Evolutionary conservation across 2,888 invertebrate genomes (phyloP).

Genomic region (Atethmia centrago): DNA sequence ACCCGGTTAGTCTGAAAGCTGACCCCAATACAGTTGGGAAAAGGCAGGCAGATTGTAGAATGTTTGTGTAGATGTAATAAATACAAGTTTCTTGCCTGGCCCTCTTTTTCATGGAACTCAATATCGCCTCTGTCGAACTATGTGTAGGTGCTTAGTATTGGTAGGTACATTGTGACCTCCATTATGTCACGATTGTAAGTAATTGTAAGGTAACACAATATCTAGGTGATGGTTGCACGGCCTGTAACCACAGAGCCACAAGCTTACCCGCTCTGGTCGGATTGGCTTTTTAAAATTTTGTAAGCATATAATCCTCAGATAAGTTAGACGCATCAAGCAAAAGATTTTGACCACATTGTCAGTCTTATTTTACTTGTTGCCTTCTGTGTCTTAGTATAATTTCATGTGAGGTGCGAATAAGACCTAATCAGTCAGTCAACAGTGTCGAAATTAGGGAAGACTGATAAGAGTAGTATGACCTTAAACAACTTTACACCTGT

Average conservation of each 20-base stretch:
- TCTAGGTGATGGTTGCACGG: conserved; percentile 43
- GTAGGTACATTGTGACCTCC: conserved; percentile 8
- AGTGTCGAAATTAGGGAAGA: not conserved
- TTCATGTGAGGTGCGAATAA: not conserved
- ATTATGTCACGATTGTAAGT: conserved; percentile 27
- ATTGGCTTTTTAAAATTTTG: not conserved
- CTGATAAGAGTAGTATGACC: not conserved
- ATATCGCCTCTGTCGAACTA: not conserved
- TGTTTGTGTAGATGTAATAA: not conserved
- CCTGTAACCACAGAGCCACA: not conserved
- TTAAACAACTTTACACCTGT: not conserved
- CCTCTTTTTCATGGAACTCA: conserved; percentile 2
- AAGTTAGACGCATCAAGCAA: not conserved
- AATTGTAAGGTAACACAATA: conserved; percentile 27
- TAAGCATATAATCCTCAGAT: no score
- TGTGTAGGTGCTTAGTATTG: not conserved
- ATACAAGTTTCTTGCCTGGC: not conserved
- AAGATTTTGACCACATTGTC: not conserved
- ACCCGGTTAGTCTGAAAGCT: no score
- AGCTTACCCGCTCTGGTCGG: not conserved
- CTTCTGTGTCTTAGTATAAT: not conserved
- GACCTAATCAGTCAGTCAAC: not conserved
- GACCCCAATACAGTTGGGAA: no score
- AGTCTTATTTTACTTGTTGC: not conserved
- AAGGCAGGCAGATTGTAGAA: no score